Base-by-base conservation (phyloP, 2,888 invertebrate genomes). In the Xestia rhomboidea region DNA sequence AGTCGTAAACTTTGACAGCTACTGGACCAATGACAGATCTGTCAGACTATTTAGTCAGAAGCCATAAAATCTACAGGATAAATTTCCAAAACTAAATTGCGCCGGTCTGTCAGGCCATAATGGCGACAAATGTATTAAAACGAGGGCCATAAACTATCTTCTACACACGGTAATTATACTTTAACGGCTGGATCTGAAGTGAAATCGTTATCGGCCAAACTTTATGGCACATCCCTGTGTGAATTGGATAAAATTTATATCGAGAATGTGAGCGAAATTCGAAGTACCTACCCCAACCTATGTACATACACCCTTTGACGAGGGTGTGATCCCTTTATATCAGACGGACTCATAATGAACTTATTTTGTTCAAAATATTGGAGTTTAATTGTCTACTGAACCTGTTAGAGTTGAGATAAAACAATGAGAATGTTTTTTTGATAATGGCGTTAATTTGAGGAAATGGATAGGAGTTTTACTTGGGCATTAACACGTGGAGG, bases 301-400 rank as follows among this genome's bases (percentile, higher is more conserved):
- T 54, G n/a, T 73, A 44, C n/a, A 41, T 75, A 64, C 0, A 5
- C 24, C 5, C 72, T 71, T 49, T 91, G 92, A 92, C 88, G 88
- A 92, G 91, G 91, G 92, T 92, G 84, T 82, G 79, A 84, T 81
- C 88, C 88, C 77, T 89, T 88, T 85, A 80, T 85, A 87, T 91
- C 84, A 89, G 89, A 88, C 84, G 84, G 88, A 87, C 90, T 89
- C 87, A 84, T 92, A 92, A 93, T 92, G 88, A 90, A 92, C 90
- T 89, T 89, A 84, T 89, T 86, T 89, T 90, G 90, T 88, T 87
- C 85, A 83, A 84, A 88, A 90, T 89, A 91, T 89, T 87, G 83
- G 90, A 89, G 87, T 90, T 91, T 89, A 88, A 90, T 88, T 88
- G 83, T 88, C 79, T 80, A 76, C 74, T 72, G 78, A 62, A 46